phyloP scores from a whole-genome alignment of 2,113 vertebrate species.

The Macrotis lagotis region DNA sequence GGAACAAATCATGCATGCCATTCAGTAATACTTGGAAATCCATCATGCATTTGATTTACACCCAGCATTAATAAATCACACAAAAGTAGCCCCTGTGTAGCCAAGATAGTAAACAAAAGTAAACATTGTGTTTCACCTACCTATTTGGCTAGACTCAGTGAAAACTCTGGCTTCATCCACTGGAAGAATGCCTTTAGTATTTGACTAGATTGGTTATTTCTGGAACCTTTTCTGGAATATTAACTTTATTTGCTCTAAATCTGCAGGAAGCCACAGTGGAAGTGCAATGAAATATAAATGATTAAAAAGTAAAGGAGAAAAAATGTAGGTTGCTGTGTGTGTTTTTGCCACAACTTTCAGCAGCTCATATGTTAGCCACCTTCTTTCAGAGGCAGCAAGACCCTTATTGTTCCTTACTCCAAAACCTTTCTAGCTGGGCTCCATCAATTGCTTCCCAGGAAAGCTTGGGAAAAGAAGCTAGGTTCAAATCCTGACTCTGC shows the following conservation, averaged over 20 bases:
- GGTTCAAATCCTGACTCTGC: not conserved
- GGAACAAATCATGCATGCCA: constrained; percentile 63
- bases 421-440: not conserved
- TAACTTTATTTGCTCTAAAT: constrained; percentile 76
- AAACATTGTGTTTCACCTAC: constrained; percentile 77
- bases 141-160: constrained; percentile 62
- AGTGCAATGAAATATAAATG: constrained; percentile 71
- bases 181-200: constrained; percentile 70
- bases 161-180: constrained; percentile 64
- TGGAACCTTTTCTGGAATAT: constrained; percentile 71
- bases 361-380: constrained; percentile 33
- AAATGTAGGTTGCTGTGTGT: constrained; percentile 19
- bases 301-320: constrained; percentile 65
- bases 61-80: constrained; percentile 74
- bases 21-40: constrained; percentile 75
- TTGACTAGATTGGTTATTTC: constrained; percentile 71
- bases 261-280: constrained; percentile 71
- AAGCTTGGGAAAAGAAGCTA: not conserved
- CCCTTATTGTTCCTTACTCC: not conserved
- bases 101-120: constrained; percentile 76
- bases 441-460: constrained; percentile 30
- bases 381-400: not conserved
- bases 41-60: constrained; percentile 78
- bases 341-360: constrained; percentile 52
- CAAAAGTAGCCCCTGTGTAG: constrained; percentile 63